Evolutionary conservation across 2,113 vertebrate genomes (phyloP), one percentile per base, ranked within the genome.

Genomic region (Aegotheles bennettii): DNA sequence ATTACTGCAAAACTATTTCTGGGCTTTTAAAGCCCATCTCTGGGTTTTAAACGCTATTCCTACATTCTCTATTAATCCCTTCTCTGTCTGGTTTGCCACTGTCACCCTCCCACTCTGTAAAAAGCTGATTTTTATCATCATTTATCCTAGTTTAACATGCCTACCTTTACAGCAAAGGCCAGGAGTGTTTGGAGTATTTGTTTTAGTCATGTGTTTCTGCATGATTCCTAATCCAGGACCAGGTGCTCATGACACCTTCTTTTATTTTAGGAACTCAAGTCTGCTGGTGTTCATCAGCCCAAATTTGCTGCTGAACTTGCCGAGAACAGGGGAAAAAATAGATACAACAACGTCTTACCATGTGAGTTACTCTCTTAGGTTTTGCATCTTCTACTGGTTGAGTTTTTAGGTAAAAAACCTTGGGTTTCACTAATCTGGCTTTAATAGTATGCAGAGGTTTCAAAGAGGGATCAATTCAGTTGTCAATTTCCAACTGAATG

Each of bases 321-420:
- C n/a, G 99, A 99, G 47, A 99, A 99, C 88, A 99, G 99, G 93
- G 97, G 97, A 7, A 99, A 99, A 98, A 99, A 99, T 87, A 99
- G 99, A 96, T 99, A 99, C 95, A 99, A 98, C 96, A 99, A 99
- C 0, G 99, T 99, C 50, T 97, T 99, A 67, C 99, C 99, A 64
- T 99, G 99, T 99, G 96, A 99, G 99, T 98, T 84, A 42, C 19
- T 84, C 43, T 73, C 33, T 86, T 74, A 24, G 5, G 15, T 74
- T 86, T 50, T 56, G 7, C 20, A 2, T 63, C 8, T 61, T 74
- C 40, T 56, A 8, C 35, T 63, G 14, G 5, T 93, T 67, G 17
- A 90, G 17, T 8, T 93, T 91, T 86, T 78, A 80, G 36, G 35
- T 82, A 40, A 61, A 92, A 93, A 84, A 12, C 1, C 1, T 48